A percentile compares a stretch with the other conserved stretches of the same genome.
These are phyloP conservation scores for Bellardia pandia DNA, from an alignment of 2,888 invertebrate species.

Conservation along the genomic window DNA sequence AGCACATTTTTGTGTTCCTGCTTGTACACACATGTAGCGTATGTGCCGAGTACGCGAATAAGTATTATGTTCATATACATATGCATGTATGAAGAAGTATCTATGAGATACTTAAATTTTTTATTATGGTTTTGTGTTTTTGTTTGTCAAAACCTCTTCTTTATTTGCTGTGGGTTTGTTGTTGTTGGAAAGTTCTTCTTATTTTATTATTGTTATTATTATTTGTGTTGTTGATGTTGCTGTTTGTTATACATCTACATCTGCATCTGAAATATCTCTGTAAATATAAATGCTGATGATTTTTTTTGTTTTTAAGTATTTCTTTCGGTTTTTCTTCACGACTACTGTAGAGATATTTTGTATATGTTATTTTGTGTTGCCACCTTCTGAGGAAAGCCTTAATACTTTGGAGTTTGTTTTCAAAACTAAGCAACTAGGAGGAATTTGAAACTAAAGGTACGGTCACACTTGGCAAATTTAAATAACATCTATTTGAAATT, in stretches of 20 bases:
- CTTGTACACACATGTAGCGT: conserved; percentile 15
- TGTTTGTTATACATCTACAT: conserved; percentile 44
- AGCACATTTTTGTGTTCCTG: conserved; percentile 48
- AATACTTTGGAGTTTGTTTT: neutral
- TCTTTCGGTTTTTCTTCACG: conserved; percentile 43
- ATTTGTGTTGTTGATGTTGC: conserved; percentile 5
- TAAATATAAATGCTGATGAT: conserved; percentile 37
- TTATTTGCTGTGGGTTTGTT: conserved; percentile 42
- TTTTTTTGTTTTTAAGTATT: conserved; percentile 29
- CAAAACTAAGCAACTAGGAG: neutral
- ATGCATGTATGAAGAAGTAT: conserved; percentile 57
- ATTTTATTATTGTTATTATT: conserved; percentile 33
- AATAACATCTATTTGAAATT: too few relatives aligned
- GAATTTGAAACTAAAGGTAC: neutral
- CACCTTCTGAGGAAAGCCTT: neutral
- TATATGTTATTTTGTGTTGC: conserved; percentile 18
- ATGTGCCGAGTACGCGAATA: conserved; percentile 41
- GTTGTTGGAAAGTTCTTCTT: conserved; percentile 46
- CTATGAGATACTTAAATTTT: conserved; percentile 64
- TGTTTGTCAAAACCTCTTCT: conserved; percentile 59
- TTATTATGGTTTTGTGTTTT: conserved; percentile 48
- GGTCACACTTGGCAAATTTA: too few relatives aligned
- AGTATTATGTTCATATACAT: neutral
- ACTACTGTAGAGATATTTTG: conserved; percentile 33
- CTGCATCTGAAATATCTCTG: conserved; percentile 49